Conservation (phyloP, 2,888 invertebrate species). For the Andrena bicolor region DNA sequence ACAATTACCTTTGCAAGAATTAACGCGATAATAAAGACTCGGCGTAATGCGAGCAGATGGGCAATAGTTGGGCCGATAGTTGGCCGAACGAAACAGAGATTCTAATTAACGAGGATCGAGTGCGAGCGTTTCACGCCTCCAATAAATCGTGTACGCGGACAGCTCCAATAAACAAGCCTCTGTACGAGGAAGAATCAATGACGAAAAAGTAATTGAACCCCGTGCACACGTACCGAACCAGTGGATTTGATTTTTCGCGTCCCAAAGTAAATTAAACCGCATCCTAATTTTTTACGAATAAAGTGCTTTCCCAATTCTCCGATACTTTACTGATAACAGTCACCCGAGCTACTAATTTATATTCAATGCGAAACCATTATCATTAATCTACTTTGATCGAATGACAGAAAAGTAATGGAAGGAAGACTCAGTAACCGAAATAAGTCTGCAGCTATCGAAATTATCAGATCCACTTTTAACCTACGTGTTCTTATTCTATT, state of each 20-base stretch:
- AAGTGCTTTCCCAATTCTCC: neutral
- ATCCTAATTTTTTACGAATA: conserved; percentile 4
- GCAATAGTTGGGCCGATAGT: conserved; percentile 23
- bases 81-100: conserved; percentile 28
- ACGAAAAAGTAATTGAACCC: conserved; percentile 47
- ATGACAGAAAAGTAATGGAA: too few species aligned
- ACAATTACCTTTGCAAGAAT: conserved; percentile 39
- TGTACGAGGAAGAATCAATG: conserved; percentile 28
- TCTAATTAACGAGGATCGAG: conserved; percentile 46
- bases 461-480: too few species aligned
- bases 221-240: neutral
- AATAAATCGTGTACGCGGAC: conserved; percentile 38
- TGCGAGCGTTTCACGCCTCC: conserved; percentile 9
- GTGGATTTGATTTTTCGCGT: conserved; percentile 22
- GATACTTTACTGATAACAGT: neutral
- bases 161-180: conserved; percentile 34
- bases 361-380: too few species aligned
- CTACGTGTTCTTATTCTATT: too few species aligned
- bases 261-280: conserved; percentile 28
- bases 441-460: too few species aligned
- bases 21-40: conserved; percentile 27
- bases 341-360: too few species aligned
- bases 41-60: conserved; percentile 9
- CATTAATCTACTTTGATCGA: too few species aligned
- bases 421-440: too few species aligned